Evolutionary conservation across 23 tunicate species (phyloP), one percentile per base, ranked within the genome.

Genomic region (Phallusia fumigata): DNA sequence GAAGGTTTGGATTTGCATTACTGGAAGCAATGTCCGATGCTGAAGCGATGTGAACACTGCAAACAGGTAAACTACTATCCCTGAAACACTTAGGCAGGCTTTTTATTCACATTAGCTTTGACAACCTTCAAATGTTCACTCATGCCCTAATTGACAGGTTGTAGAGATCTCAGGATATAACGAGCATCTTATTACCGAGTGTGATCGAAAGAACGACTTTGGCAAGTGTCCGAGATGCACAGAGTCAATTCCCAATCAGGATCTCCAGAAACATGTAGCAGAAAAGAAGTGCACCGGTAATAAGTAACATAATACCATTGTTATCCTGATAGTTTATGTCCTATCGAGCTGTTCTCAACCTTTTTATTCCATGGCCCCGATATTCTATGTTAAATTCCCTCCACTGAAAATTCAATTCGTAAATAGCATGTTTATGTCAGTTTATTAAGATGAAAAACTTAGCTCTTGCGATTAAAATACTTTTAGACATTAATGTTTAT

Each of bases 11-110:
- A 95, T 81, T 13, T 87, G 72, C 99, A 95, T 87, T 95, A 95
- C 80, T 95, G 96, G 96, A 95, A 90, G 76, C 76, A 95, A 18
- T 95, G 99, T 86, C 99, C 99, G 73, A 95, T 95, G 99, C 82
- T 95, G 52, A 95, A 83, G 52, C 65, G 96, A 13, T 95, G 99
- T 69, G 93, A 91, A 52, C 88, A 88, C 65, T 95, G 99, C 80
- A 95, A 95, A n/a, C n/a, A n/a, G n/a, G n/a, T n/a, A n/a, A 40
- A 40, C 10, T 40, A 40, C 47, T 40, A 10, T 40, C 10, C 8
- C 47, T 40, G 47, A 40, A 5, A 40, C 10, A 40, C 47, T 40
- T 10, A 40, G 8, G 10, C 5, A 10, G 8, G 5, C 47, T 40
- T 40, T 5, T 3, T 40, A 40, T 40, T 40, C 47, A 40, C 47